Percentiles rank a stretch among this genome's conserved stretches.
These are phyloP conservation scores for Ispidina picta DNA, from an alignment of 2,797 vertebrate species.

Conservation along the genomic window DNA sequence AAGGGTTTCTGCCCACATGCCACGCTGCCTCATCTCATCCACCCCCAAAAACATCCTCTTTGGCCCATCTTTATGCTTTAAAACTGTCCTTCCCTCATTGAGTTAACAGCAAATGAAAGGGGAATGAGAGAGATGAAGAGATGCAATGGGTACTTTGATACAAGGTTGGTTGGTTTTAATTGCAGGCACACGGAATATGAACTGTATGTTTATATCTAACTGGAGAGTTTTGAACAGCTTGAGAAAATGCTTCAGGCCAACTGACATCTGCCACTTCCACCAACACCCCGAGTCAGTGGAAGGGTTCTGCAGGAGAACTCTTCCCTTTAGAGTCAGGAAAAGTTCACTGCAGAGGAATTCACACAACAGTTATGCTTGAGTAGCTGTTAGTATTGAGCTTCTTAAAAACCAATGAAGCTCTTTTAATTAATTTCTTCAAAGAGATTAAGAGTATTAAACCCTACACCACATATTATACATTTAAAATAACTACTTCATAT, in stretches of 20 bases:
- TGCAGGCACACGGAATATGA: not conserved
- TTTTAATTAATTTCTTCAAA: slow-evolving; percentile 14
- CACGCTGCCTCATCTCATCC: not conserved
- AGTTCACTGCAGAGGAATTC: slow-evolving; percentile 10
- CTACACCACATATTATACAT: not conserved
- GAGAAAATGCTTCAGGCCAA: slow-evolving; percentile 21
- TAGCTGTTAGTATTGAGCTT: not conserved
- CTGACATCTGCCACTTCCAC: slow-evolving; percentile 1
- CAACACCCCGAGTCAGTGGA: not conserved
- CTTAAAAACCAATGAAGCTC: not conserved
- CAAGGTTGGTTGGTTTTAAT: not conserved
- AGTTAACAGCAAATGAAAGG: not conserved
- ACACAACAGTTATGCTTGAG: not conserved
- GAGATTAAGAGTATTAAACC: slow-evolving; percentile 4
- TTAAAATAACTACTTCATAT: not conserved
- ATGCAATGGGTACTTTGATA: not conserved
- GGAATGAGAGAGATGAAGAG: not conserved
- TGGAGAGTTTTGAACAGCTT: slow-evolving; percentile 8
- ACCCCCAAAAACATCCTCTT: not conserved
- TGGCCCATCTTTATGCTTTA: not conserved
- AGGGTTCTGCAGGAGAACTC: not conserved
- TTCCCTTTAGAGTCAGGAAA: not conserved
- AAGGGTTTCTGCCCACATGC: not conserved
- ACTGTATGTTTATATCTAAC: not conserved
- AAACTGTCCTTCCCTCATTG: not conserved